These are phyloP conservation scores for Horisme vitalbata DNA, from an alignment of 2,888 invertebrate genomes.

Conservation along the genomic window DNA sequence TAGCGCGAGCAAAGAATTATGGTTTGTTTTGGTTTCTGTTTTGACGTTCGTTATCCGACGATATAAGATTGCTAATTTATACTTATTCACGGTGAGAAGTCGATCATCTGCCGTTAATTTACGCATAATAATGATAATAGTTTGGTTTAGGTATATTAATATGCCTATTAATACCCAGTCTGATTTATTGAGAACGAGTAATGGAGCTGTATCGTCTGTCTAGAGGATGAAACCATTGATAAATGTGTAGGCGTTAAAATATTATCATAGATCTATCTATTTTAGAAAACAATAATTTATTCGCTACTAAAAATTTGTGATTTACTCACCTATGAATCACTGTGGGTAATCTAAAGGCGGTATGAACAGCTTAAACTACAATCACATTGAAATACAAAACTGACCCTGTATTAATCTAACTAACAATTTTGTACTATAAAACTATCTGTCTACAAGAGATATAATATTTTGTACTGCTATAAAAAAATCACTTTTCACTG, in stretches of 20 bases:
- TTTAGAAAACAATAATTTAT: slow-evolving; percentile 36
- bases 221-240: slow-evolving; percentile 39
- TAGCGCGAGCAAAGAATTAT: slow-evolving; percentile 51
- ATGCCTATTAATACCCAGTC: slow-evolving; percentile 23
- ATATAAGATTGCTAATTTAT: slow-evolving; percentile 41
- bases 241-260: slow-evolving; percentile 29
- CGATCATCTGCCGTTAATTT: slow-evolving; percentile 39
- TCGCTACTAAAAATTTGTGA: slow-evolving; percentile 32
- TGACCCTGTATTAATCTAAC: slow-evolving; percentile 81
- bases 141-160: slow-evolving; percentile 29
- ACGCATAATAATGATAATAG: slow-evolving; percentile 28
- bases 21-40: slow-evolving; percentile 61
- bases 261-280: slow-evolving; percentile 19
- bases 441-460: slow-evolving; percentile 70
- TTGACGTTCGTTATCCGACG: slow-evolving; percentile 43
- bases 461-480: slow-evolving; percentile 78
- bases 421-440: slow-evolving; percentile 79
- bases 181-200: slow-evolving; percentile 32
- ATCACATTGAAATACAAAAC: slow-evolving; percentile 83
- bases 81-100: slow-evolving; percentile 33
- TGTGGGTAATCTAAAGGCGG: slow-evolving; percentile 67
- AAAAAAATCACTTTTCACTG: slow-evolving; percentile 61
- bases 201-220: slow-evolving; percentile 36
- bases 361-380: slow-evolving; percentile 80
- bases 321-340: slow-evolving; percentile 70